Conservation (phyloP, 2,113 vertebrate genomes). For the Microtus ochrogaster region DNA sequence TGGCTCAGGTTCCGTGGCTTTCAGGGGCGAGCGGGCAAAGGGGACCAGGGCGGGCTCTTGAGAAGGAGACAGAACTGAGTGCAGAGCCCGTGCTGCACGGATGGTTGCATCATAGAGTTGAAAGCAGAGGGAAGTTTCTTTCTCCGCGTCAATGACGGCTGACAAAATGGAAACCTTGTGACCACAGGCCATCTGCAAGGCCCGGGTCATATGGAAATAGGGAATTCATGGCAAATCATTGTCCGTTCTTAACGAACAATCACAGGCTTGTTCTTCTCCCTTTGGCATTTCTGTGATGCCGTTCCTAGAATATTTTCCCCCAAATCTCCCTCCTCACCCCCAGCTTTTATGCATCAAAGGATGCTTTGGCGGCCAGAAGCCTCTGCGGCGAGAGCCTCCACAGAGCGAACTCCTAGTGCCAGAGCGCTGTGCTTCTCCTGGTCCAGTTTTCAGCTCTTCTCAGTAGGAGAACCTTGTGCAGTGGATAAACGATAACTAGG, state of each 20-base stretch:
- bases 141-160: neutral
- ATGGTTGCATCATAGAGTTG: neutral
- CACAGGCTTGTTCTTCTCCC: conserved; percentile 52
- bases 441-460: neutral
- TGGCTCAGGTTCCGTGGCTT: neutral
- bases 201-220: conserved; percentile 67
- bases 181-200: conserved; percentile 22
- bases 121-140: neutral
- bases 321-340: neutral
- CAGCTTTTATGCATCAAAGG: neutral
- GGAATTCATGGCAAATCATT: conserved; percentile 48
- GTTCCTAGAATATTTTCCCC: conserved; percentile 56
- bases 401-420: neutral
- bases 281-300: conserved; percentile 62
- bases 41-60: neutral
- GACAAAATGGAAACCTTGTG: conserved; percentile 44
- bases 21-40: neutral
- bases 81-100: neutral
- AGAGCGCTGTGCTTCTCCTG: neutral
- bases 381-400: neutral
- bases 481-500: conserved; percentile 4
- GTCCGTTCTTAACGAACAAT: conserved; percentile 62
- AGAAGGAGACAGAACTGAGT: neutral
- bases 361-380: neutral
- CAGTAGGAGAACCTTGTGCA: neutral